Conservation (phyloP, 2,888 invertebrate genomes). For the Phyllotreta cruciferae region DNA sequence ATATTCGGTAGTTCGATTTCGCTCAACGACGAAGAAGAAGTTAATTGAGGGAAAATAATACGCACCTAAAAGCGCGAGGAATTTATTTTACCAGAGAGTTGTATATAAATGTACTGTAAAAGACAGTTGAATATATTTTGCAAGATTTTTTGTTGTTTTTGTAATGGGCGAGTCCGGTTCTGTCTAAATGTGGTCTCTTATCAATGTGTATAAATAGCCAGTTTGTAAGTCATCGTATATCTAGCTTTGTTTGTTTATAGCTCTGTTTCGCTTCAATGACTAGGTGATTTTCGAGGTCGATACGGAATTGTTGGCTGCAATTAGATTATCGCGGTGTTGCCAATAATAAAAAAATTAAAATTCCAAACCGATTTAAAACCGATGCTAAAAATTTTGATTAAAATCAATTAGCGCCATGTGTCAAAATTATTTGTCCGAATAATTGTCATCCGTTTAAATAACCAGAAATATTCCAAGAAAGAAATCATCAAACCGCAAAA, state of each 20-base stretch:
- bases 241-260: too few species aligned
- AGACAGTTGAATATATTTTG: conserved; percentile 11
- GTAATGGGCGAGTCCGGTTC: too few species aligned
- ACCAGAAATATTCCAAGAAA: conserved; percentile 8
- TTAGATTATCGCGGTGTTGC: too few species aligned
- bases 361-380: too few species aligned
- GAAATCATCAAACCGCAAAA: background rate
- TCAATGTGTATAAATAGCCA: too few species aligned
- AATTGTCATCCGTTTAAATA: conserved; percentile 25
- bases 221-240: too few species aligned
- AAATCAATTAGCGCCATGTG: conserved; percentile 13
- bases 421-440: conserved; percentile 33
- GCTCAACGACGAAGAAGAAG: conserved; percentile 53
- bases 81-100: conserved; percentile 6
- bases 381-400: background rate
- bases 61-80: background rate
- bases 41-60: conserved; percentile 22
- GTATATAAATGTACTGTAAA: background rate
- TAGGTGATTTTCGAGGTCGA: too few species aligned
- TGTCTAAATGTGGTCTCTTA: too few species aligned
- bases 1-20: conserved; percentile 59
- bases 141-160: conserved; percentile 1
- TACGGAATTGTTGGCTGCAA: too few species aligned
- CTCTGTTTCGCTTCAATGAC: too few species aligned
- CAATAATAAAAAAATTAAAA: too few species aligned